Base-by-base conservation (phyloP, 2,888 invertebrate genomes). In the Xestia xanthographa region DNA sequence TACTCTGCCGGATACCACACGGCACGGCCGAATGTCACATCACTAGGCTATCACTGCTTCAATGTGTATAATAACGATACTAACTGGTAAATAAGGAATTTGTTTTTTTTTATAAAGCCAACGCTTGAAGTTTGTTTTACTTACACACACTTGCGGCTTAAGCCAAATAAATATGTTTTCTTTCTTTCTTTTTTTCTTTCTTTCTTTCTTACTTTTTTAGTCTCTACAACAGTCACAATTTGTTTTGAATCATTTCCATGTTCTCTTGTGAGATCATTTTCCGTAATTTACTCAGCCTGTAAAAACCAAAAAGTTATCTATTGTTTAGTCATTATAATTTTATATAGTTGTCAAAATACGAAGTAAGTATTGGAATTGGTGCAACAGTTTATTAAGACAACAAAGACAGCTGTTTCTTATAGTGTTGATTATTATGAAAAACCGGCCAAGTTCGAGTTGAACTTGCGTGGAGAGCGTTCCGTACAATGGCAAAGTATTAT, bases 371-470 rank as follows among this genome's bases (percentile, higher is more conserved):
- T 0, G 26, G 8, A 11, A 17, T 45, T 17, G 17, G 20, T 11
- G 45, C 29, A 20, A 8, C 8, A 29, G 14, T 8, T 58, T 22
- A 38, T 71, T 63, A 63, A 14, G 34, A 45, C 5, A 48, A 48
- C 38, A 71, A 63, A 65, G 11, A 26, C 63, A 63, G 20, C 26
- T 63, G 45, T 71, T 63, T 62, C 34, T 43, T 26, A 4, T 14
- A 26, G 20, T 26, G 41, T 12, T 26, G 26, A 62, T 45, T 45
- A 12, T 70, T 4, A 20, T n/a, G 11, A 8, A 34, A 11, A n/a
- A n/a, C n/a, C n/a, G n/a, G n/a, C n/a, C n/a, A n/a, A n/a, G n/a
- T n/a, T n/a, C n/a, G n/a, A n/a, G n/a, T n/a, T n/a, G n/a, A n/a
- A n/a, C n/a, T n/a, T n/a, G n/a, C n/a, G n/a, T n/a, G n/a, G n/a